Evolutionary conservation across 1,140 invertebrate species (phyloP), one percentile per base, ranked within the genome.

Genomic region (Diorhabda sublineata): DNA sequence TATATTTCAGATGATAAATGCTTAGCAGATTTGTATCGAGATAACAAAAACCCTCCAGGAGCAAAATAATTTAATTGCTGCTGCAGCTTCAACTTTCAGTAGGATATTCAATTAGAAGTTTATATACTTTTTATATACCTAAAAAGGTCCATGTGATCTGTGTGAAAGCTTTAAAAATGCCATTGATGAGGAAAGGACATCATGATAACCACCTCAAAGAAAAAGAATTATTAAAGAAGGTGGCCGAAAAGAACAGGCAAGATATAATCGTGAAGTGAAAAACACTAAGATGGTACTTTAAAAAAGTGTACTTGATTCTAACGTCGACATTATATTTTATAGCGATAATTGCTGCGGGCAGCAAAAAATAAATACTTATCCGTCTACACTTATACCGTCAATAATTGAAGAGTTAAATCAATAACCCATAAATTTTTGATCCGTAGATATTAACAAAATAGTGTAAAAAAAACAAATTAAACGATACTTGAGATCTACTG

Each of bases 81-180:
- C 7, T 45, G 5, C n/a, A 26, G 45, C n/a, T 56, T 6, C 9
- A 9, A 69, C 61, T 42, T 74, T 70, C 45, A 58, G 61, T 45
- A 47, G 63, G 56, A 73, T 75, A 69, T 81, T 78, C 66, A 76
- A 77, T 56, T 75, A 3, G n/a, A 1, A 64, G 11, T 68, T 68
- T 26, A 68, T 63, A 63, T 43, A 45, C 59, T 43, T 68, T 68
- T 69, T 77, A 73, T 64, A 73, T 74, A 64, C 79, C 78, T 5
- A 81, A 80, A 71, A 82, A 71, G 78, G 81, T 74, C 75, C 75
- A 52, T 81, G 78, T 61, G 75, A 82, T 64, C 56, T 69, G 3
- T 81, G 78, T 64, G 73, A 76, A 66, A 64, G 69, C 3, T 79
- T 71, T 57, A 78, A 81, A 67, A 76, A 79, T 72, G 58, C 72